Base-by-base conservation (phyloP, 1,140 invertebrate genomes). In the Aphelenchoides avenae region DNA sequence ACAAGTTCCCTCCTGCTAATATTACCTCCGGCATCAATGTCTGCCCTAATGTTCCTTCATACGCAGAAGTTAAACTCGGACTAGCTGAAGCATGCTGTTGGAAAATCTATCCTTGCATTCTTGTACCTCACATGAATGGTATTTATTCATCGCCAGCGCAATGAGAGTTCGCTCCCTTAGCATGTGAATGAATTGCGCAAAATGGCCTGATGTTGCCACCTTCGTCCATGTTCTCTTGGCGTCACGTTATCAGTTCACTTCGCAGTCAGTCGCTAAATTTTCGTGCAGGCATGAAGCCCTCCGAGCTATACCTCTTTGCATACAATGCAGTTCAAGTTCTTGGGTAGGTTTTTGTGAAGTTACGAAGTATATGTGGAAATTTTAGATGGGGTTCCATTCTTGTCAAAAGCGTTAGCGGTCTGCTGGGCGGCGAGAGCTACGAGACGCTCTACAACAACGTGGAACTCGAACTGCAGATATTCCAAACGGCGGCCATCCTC, bases 401-500 rank as follows among this genome's bases (percentile, higher is more conserved):
- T 5, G 41, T 71, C 9, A 75, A 72, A 47, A 74, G 73, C 15
- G 43, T 72, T 15, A 29, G 43, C 11, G 71, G 71, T 5, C 52
- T 75, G 24, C 18, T 55, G 9, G 42, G 50, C 27, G 65, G 65
- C 26, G 20, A 49, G 7, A 24, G 54, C 5, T 69, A 47, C 42
- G 48, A 47, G 22, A 29, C 71, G 20, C 48, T 77, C 7, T 75
- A 75, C 40, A 42, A 70, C 11, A 53, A 66, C 46, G 71, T 79
- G 1, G 75, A 76, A 27, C 42, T 43, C 9, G 55, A 78, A 31
- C 80, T 93, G 1, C 83, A 87, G 37, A 83, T 91, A 60, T 91
- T 91, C 68, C 91, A 94, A 81, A 90, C 89, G 80, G 88, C 86
- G 56, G 90, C 89, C 51, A 74, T 89, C 54, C 80, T 93, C 50